Base-by-base conservation (phyloP, 2,113 vertebrate genomes). In the Cephalopholis sonnerati region DNA sequence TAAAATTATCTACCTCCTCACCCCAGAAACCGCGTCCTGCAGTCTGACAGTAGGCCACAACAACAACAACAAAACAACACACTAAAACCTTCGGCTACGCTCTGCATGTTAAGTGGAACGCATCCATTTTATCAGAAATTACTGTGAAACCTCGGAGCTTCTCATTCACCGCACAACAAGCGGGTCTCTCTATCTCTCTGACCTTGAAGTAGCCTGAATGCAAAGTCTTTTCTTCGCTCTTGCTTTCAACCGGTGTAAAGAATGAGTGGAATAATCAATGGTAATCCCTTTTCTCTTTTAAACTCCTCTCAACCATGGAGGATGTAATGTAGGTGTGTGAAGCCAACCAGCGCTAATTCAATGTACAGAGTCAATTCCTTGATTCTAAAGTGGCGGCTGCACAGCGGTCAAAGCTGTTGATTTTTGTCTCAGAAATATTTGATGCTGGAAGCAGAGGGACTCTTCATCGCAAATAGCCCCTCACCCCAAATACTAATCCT, bases 161-260 rank as follows among this genome's bases (percentile, higher is more conserved):
- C 78, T 91, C 54, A 85, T 90, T 87, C 79, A 59, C 69, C 8
- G 48, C 82, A 68, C 84, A 87, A 78, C 89, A 74, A 63, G 29
- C 4, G 2, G 73, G 81, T 77, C 80, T 82, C 29, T 76, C 57
- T 84, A 80, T 93, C 91, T 91, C 5, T 46, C 18, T 92, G 88
- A 91, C 90, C 89, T 93, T 92, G 88, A 76, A 84, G 53, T 55
- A 55, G 59, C 77, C 65, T 65, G 88, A 88, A 91, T 90, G 61
- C 65, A 79, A 89, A 92, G 82, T 57, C 79, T 57, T 77, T 76
- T 55, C 36, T 54, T 70, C 65, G n/a, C 44, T 22, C 57, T 59
- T 22, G 10, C 54, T 64, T 46, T 24, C 51, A 46, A 65, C 67
- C 50, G 18, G 73, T 57, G 55, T 81, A 75, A 50, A 36, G 54